Base-by-base conservation (phyloP, 1,140 invertebrate genomes). In the Sminthurides bifidus region DNA sequence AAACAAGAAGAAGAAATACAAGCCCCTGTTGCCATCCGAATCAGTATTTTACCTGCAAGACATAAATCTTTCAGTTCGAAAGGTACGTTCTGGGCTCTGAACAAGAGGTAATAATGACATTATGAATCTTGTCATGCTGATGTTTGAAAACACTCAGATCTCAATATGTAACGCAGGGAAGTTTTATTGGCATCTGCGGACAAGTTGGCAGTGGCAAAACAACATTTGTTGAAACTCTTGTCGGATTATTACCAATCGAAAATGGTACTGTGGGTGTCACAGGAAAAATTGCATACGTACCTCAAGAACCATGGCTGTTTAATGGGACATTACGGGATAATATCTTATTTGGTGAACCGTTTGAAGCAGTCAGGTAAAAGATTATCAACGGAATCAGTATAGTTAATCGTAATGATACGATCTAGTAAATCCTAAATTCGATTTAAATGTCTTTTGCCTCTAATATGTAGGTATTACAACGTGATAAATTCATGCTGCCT, bases 401-500 rank as follows among this genome's bases (percentile, higher is more conserved):
- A 44, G 14, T 31, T 30, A 12, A 1, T 14, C 8, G 3, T 54
- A 23, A 19, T 23, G 26, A 3, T 15, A 5, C 23, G n/a, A 1
- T 23, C 17, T 49, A 4, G 26, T 26, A 2, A 48, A 21, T 2
- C 29, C 35, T 21, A 12, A n/a, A 27, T 56, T 5, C 4, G 21
- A 53, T 53, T 46, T 53, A 19, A 44, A 10, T 44, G 12, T 44
- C 12, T 8, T 38, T 10, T 26, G 40, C 27, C 29, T 51, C 23
- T 37, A 40, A 14, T 31, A 21, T 19, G 15, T 6, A 59, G 52
- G n/a, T 61, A 57, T 24, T 54, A 58, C 24, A 43, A 49, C 23
- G 33, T 46, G 15, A 52, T 62, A 2, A 44, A 84, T 66, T 86
- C 86, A 0, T 96, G 92, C 71, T 85, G 84, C 3, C 71, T 98